Evolutionary conservation across 2,888 invertebrate species (phyloP), one percentile per base, ranked within the genome.

Genomic region (Amiota communis): DNA sequence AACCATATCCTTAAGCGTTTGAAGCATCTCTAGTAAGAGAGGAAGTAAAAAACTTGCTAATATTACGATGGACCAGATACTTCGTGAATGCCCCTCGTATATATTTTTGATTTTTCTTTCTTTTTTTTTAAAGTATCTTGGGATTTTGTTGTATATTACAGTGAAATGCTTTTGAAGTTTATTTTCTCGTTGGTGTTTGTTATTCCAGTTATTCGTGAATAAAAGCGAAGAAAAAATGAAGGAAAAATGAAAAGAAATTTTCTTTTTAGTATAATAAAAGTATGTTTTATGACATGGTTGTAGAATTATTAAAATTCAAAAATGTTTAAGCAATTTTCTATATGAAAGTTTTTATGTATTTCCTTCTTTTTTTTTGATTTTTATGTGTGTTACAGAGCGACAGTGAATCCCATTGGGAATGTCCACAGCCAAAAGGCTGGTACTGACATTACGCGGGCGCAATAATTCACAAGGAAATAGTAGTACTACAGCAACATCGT

Each of bases 381-480:
- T 65, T 65, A 65, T 65, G 65, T 11, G 77, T 70, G 72, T 89
- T 89, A 70, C 85, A 89, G 89, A 82, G 75, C 47, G 74, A 76
- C 72, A 48, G 36, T 36, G 36, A 36, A 36, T 6, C 36, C 49
- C 23, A 61, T 77, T 81, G 86, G 89, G 91, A 89, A 92, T 92
- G 92, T 92, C 92, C 89, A 92, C 92, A 88, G 92, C 92, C 89
- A 92, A 92, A 91, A 90, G 92, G 90, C 91, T 92, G 89, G 92
- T 92, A 85, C 89, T 92, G 88, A 92, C 92, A 89, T 90, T 92
- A 90, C 90, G 92, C 87, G 91, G 92, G 88, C 91, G 92, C 81
- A 92, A 91, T 85, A 91, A 92, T 88, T 92, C 92, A 82, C 91
- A 91, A 86, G 91, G 91, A 87, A 88, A 88, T 79, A 53, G 67